These are phyloP conservation scores for Embidobia sp. DNA, from an alignment of 2,888 invertebrate species.

Conservation along the genomic window DNA sequence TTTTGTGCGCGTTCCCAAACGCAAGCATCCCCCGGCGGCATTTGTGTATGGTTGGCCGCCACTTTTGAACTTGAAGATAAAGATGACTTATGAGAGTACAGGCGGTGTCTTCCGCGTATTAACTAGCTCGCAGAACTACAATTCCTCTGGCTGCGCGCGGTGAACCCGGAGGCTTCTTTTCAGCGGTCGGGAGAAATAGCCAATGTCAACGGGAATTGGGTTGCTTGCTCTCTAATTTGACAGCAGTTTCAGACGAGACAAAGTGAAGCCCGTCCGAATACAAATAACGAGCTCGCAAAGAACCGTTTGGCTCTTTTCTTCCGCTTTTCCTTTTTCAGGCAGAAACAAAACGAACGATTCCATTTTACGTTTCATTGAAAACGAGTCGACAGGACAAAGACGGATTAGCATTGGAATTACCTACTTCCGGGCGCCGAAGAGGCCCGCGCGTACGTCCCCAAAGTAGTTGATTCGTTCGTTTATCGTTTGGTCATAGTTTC, in stretches of 20 bases:
- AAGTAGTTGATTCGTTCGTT: constrained; percentile 65
- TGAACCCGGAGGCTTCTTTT: constrained; percentile 43
- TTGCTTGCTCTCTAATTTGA: constrained; percentile 69
- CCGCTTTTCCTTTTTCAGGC: constrained; percentile 41
- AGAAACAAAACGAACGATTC: constrained; percentile 51
- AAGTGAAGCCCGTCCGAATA: constrained; percentile 64
- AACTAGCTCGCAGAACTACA: constrained; percentile 27
- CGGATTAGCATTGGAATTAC: constrained; percentile 78
- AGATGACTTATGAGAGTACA: constrained; percentile 45
- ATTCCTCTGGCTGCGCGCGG: constrained; percentile 34
- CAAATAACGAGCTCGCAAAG: constrained; percentile 63
- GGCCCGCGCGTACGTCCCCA: constrained; percentile 65
- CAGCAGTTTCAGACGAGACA: constrained; percentile 65
- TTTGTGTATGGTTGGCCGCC: neutral
- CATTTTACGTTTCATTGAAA: constrained; percentile 55
- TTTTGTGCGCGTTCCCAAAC: constrained; percentile 7
- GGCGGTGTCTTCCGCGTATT: constrained; percentile 32
- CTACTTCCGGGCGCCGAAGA: constrained; percentile 68
- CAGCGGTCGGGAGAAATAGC: constrained; percentile 58
- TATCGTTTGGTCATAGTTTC: constrained; percentile 42
- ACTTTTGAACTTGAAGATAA: constrained; percentile 30
- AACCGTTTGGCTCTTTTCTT: constrained; percentile 59
- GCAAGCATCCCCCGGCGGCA: neutral
- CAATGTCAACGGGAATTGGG: constrained; percentile 67
- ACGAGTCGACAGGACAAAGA: constrained; percentile 69